Evolutionary conservation across 2,888 invertebrate species (phyloP), one percentile per base, ranked within the genome.

Genomic region (Abrostola triplasia): DNA sequence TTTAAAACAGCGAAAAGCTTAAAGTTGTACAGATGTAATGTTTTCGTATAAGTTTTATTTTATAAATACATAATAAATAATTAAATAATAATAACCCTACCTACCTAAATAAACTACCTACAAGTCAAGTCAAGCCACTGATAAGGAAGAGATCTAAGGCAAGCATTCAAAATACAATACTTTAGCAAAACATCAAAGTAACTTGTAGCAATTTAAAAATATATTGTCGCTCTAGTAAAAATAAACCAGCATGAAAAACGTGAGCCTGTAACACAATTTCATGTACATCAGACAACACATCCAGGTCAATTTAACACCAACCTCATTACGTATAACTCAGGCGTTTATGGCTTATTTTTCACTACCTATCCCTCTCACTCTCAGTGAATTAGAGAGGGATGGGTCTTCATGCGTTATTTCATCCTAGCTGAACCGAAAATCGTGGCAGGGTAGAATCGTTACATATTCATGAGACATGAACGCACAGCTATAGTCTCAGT

Each of bases 391-490:
- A 73, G 77, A 81, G 70, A 70, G 76, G 67, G 73, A 76, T 48
- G 64, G 58, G 76, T 67, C 68, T 67, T 73, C 68, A 53, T 69
- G 63, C 73, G 73, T 75, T 74, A 76, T 79, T 76, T 76, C 76
- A 67, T 68, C 73, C 67, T 63, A 59, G 54, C 58, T 73, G 67
- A 65, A 76, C 82, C 79, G 84, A 88, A 88, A 85, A 87, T 88
- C 86, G 86, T 81, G 76, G 80, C 82, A 77, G 80, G 82, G 79
- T 72, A 76, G 80, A 77, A 60, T 58, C 66, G 67, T 89, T 90
- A 89, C 86, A 88, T 88, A 90, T 90, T 90, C 89, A 90, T 90
- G 88, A 88, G 86, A 83, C 82, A 80, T 62, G 66, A 64, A 73
- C 73, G 80, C 78, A 78, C 74, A 49, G 58, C 52, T 24, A 47